A percentile compares a stretch with the other conserved stretches of the same genome.
Evolutionary conservation across 2,797 vertebrate species (phyloP).

Genomic region (Corythornis leucogaster): DNA sequence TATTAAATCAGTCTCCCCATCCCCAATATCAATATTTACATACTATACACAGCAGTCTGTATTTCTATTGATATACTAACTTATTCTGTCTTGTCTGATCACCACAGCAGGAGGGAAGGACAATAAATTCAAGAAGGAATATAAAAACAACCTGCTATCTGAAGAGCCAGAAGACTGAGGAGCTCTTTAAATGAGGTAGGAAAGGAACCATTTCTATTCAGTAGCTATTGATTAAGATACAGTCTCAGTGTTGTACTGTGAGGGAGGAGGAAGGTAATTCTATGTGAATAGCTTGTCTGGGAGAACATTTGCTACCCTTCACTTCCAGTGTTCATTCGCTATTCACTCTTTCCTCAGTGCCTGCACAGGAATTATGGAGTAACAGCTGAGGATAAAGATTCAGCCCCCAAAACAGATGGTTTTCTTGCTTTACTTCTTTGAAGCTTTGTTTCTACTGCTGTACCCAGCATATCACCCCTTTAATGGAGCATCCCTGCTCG

Average conservation of each 20-base stretch:
- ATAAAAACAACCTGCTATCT: not conserved
- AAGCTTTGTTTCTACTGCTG: not conserved
- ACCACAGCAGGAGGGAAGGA: constrained; percentile 14
- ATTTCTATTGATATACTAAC: not conserved
- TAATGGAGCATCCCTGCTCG: not conserved
- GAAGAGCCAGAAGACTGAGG: not conserved
- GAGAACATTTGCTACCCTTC: not conserved
- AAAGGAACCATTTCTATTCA: not conserved
- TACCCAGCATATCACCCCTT: not conserved
- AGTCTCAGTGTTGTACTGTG: not conserved
- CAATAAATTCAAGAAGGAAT: constrained; percentile 15
- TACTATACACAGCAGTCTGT: constrained; percentile 2
- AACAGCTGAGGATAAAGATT: not conserved
- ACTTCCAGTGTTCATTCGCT: not conserved
- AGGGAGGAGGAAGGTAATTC: not conserved
- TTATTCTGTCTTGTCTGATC: constrained; percentile 19
- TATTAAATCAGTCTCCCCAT: not conserved
- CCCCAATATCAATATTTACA: constrained; percentile 42
- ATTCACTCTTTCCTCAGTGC: not conserved
- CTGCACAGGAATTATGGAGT: not conserved
- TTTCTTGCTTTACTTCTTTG: not conserved
- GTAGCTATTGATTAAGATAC: not conserved
- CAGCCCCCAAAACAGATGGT: too few species aligned
- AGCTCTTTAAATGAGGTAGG: not conserved
- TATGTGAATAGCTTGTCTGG: not conserved